Base-by-base conservation (phyloP, 2,797 vertebrate species). In the Paratrypauchen microcephalus region DNA sequence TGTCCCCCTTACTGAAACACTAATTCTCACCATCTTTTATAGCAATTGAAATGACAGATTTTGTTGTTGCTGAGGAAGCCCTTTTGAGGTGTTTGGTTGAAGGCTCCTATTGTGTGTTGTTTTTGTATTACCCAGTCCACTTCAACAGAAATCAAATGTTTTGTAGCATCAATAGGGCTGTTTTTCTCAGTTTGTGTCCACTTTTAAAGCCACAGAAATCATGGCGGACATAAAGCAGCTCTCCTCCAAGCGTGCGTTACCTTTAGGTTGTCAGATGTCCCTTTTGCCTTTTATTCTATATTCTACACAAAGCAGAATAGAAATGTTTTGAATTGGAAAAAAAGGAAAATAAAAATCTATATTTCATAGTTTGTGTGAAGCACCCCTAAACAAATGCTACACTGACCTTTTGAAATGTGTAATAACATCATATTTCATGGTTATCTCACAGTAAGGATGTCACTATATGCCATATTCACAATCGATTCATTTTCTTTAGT, bases 101-200 rank as follows among this genome's bases (percentile, higher is more conserved):
- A 64, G 15, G 39, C 6, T 41, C 19, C 41, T 18, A 23, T 64
- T 47, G 39, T 19, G 23, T 18, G 23, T 0, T 5, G 28, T 57
- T 65, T 73, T 23, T 13, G 13, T 41, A 21, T 39, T 24, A 12
- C 15, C 60, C 50, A 21, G 21, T 7, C n/a, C 61, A 16, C 26
- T 21, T 47, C 61, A 24, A 47, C 13, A 47, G 39, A 63, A 47
- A 47, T 63, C 24, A 57, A 63, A 47, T 64, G 61, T 47, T 64
- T 64, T 26, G 32, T 16, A 4, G 41, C 39, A 64, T 64, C 41
- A 28, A 64, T 18, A 48, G 41, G 41, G 1, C 21, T 45, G 32
- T 63, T 45, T 24, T 47, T 63, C 41, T 64, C 13, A 5, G 59
- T 64, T 47, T 64, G 23, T 47, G 61, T 26, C 23, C 41, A 26